Base-by-base conservation (phyloP, 2,888 invertebrate species). In the Empis stercorea region DNA sequence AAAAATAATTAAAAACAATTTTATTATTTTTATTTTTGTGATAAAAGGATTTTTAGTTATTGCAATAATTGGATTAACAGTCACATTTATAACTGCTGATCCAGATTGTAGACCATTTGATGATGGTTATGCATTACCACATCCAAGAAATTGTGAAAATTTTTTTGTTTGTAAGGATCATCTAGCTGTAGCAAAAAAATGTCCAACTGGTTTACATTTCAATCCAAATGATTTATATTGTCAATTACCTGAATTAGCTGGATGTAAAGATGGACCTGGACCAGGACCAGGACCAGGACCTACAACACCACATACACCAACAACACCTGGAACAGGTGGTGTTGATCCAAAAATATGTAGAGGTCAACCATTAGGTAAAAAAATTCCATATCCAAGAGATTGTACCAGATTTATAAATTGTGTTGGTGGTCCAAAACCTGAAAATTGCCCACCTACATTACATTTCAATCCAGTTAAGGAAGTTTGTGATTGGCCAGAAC, bases 321-420 rank as follows among this genome's bases (percentile, higher is more conserved):
- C 38, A 38, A 20, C 17, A 38, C 38, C 17, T 5, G n/a, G n/a
- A n/a, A n/a, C n/a, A n/a, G n/a, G n/a, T n/a, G n/a, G n/a, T n/a
- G n/a, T n/a, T n/a, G 11, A 11, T 38, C 38, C 38, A 38, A 38
- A 16, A 38, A 5, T 13, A 9, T 37, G 37, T 16, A 37, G 10
- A 16, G 16, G 9, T 16, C 37, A 37, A 16, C 2, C 4, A 16
- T 15, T 37, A 15, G 37, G 37, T 2, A 37, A 36, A 14, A 27
- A 32, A n/a, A 3, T 41, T 2, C 34, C 43, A 9, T 32, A 39
- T 23, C 34, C 48, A 1, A 23, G 13, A 3, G 43, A 43, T 20
- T 41, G 34, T 10, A 32, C 32, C 3, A 39, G 20, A 20, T 48
- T 27, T 17, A 41, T 44, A 17, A 38, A 30, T 14, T 48, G 48